Evolutionary conservation across 1,140 invertebrate species (phyloP).

Genomic region (Pachyrhynchus sulphureomaculatus): DNA sequence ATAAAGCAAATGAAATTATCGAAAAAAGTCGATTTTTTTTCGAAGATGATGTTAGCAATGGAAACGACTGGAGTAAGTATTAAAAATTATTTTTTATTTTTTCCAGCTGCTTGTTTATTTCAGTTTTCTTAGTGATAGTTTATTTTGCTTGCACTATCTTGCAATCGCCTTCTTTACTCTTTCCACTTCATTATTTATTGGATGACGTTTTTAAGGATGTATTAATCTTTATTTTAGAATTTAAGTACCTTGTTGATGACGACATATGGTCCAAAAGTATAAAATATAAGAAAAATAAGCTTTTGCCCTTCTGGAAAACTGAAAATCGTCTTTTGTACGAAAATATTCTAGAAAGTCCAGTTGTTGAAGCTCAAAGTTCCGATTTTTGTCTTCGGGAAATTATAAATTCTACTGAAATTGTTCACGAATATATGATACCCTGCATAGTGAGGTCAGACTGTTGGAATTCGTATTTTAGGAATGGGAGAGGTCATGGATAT

Average conservation of each 20-base stretch:
- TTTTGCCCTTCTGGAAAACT: background rate
- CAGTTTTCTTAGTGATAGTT: too few relatives aligned
- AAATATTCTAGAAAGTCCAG: background rate
- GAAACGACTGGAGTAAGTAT: constrained; percentile 28
- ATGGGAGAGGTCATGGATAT: constrained; percentile 14
- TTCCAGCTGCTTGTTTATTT: too few relatives aligned
- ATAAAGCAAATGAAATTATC: constrained; percentile 17
- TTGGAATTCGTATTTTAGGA: constrained; percentile 17
- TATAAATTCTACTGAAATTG: constrained; percentile 11
- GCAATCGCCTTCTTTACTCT: too few relatives aligned
- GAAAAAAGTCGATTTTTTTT: constrained; percentile 11
- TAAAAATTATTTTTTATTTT: too few relatives aligned
- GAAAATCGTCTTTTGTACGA: background rate
- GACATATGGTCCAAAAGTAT: constrained; percentile 31
- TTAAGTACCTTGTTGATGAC: constrained; percentile 16
- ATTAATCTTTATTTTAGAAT: too few relatives aligned
- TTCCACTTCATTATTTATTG: too few relatives aligned
- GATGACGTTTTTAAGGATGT: too few relatives aligned
- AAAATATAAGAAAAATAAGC: constrained; percentile 17
- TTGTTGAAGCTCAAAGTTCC: constrained; percentile 1
- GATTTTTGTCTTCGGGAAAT: constrained; percentile 29
- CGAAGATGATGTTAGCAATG: constrained; percentile 9
- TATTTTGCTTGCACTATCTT: too few relatives aligned
- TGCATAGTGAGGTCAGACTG: constrained; percentile 5
- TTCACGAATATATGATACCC: background rate